Conservation (phyloP, 2,888 invertebrate species). For the Cryptops parisi region DNA sequence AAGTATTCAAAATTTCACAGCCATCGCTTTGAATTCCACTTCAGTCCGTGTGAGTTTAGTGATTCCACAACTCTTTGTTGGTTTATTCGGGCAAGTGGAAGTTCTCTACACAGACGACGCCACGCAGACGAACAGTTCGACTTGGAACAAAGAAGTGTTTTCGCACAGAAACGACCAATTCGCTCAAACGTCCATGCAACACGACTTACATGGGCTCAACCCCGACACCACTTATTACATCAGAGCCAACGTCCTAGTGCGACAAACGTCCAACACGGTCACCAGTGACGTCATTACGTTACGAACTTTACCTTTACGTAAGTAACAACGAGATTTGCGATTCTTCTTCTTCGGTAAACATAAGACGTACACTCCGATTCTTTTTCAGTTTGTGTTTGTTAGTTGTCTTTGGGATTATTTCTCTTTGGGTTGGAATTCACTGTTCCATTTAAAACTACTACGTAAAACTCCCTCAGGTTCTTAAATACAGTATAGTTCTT, state of each 20-base stretch:
- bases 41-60: slow-evolving; percentile 68
- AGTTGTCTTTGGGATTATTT: no score
- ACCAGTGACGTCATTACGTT: slow-evolving; percentile 61
- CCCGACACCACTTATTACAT: slow-evolving; percentile 69
- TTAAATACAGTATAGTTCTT: no score
- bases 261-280: slow-evolving; percentile 60
- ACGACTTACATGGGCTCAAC: slow-evolving; percentile 58
- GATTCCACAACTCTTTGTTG: slow-evolving; percentile 65
- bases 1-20: slow-evolving; percentile 23
- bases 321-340: slow-evolving; percentile 13
- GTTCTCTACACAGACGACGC: slow-evolving; percentile 58
- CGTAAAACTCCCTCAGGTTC: no score
- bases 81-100: slow-evolving; percentile 72
- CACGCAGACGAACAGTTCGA: slow-evolving; percentile 23
- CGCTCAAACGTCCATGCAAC: slow-evolving; percentile 69
- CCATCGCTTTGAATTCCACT: slow-evolving; percentile 55
- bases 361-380: no score
- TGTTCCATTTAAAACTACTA: no score
- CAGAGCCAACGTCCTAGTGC: slow-evolving; percentile 60
- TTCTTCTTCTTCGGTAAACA: no score
- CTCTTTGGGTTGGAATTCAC: no score
- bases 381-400: no score
- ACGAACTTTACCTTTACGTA: slow-evolving; percentile 43
- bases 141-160: slow-evolving; percentile 70
- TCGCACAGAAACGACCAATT: slow-evolving; percentile 74